Evolutionary conservation across 2,888 invertebrate genomes (phyloP).

Genomic region (Tachina grossa): DNA sequence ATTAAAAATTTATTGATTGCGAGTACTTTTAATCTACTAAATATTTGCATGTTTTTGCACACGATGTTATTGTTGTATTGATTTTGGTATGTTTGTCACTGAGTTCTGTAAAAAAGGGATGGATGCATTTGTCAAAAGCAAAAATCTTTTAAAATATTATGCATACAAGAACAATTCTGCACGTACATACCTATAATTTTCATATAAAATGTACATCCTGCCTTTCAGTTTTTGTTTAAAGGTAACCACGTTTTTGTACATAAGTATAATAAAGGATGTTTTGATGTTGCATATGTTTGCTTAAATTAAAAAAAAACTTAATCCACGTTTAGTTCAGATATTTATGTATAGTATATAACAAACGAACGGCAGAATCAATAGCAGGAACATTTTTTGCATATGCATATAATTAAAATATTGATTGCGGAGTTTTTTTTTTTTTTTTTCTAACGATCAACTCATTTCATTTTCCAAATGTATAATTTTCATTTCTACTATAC

Average conservation of each 20-base stretch:
- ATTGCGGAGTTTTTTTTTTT: constrained; percentile 36
- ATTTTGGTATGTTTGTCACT: constrained; percentile 1
- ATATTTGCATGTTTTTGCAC: constrained; percentile 51
- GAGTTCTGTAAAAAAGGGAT: constrained; percentile 19
- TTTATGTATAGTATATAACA: background rate
- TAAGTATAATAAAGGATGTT: constrained; percentile 43
- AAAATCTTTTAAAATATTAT: background rate
- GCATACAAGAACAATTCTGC: background rate
- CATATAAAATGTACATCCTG: constrained; percentile 22
- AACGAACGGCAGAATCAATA: background rate
- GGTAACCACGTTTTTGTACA: constrained; percentile 37
- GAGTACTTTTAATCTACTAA: constrained; percentile 40
- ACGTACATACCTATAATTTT: background rate
- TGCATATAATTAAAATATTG: constrained; percentile 64
- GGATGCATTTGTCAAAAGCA: constrained; percentile 21
- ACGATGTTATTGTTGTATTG: constrained; percentile 20
- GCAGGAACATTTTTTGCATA: constrained; percentile 37
- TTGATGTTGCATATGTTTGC: constrained; percentile 19
- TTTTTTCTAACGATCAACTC: constrained; percentile 17
- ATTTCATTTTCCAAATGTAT: constrained; percentile 54
- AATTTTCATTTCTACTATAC: constrained; percentile 63
- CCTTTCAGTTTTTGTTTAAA: constrained; percentile 2
- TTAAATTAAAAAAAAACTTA: constrained; percentile 38
- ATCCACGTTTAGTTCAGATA: constrained; percentile 69
- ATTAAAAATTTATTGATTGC: constrained; percentile 17